These are phyloP conservation scores for Notospermus geniculatus DNA, from an alignment of 1,140 invertebrate species.

Conservation along the genomic window DNA sequence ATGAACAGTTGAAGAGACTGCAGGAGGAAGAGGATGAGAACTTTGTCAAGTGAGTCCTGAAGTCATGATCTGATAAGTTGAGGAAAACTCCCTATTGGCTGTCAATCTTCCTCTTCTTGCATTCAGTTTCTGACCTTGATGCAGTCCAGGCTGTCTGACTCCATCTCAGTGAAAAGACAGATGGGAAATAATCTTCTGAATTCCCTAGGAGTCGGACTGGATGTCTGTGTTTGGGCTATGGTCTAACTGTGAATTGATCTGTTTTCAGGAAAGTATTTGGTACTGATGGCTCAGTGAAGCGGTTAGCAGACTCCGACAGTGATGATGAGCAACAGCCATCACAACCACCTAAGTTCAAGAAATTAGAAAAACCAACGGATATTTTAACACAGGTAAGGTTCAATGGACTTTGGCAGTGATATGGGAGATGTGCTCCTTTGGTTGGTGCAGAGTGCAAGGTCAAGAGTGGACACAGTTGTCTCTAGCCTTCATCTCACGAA, in stretches of 20 bases:
- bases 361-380: slow-evolving; percentile 34
- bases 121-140: too few relatives aligned
- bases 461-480: too few relatives aligned
- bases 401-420: too few relatives aligned
- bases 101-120: too few relatives aligned
- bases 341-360: slow-evolving; percentile 18
- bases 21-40: slow-evolving; percentile 84
- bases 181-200: not conserved
- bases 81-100: too few relatives aligned
- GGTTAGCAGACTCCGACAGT: slow-evolving; percentile 46
- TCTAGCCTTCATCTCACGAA: not conserved
- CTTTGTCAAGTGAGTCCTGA: slow-evolving; percentile 67
- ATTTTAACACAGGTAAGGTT: slow-evolving; percentile 36
- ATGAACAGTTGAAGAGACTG: slow-evolving; percentile 41
- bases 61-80: not conserved
- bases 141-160: too few relatives aligned
- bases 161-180: too few relatives aligned
- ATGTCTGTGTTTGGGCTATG: slow-evolving; percentile 5
- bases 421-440: too few relatives aligned
- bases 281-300: slow-evolving; percentile 32
- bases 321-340: slow-evolving; percentile 39
- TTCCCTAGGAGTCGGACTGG: slow-evolving; percentile 1
- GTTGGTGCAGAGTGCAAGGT: too few relatives aligned
- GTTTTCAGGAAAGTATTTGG: slow-evolving; percentile 52
- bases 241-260: slow-evolving; percentile 17